These are phyloP conservation scores for Callipepla squamata DNA, from an alignment of 2,113 vertebrate genomes.

Conservation along the genomic window DNA sequence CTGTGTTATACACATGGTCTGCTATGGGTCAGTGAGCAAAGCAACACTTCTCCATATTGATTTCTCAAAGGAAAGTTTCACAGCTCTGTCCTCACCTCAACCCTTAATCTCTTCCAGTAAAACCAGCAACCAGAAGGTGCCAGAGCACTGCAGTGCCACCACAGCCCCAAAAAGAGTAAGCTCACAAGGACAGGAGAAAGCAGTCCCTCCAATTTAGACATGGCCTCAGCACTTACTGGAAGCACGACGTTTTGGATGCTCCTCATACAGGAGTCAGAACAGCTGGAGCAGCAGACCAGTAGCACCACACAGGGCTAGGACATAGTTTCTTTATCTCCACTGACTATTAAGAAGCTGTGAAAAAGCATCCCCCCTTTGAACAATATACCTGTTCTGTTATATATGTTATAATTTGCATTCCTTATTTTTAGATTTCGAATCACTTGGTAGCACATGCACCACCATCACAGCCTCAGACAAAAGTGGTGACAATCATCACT, in stretches of 20 bases:
- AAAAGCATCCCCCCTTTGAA: background rate
- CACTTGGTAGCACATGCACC: background rate
- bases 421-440: background rate
- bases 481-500: background rate
- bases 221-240: background rate
- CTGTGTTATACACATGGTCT: background rate
- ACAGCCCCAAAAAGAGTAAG: background rate
- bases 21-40: background rate
- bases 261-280: background rate
- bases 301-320: background rate
- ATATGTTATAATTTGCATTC: background rate
- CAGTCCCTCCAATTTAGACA: background rate
- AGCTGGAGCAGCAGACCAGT: background rate
- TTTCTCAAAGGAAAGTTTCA: background rate
- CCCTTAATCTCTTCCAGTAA: background rate
- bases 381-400: background rate
- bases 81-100: background rate
- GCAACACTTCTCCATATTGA: background rate
- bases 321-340: background rate
- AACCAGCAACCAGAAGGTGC: background rate
- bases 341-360: background rate
- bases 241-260: background rate
- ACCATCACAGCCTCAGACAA: background rate
- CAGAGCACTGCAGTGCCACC: background rate
- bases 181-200: accelerated